Evolutionary conservation across 2,888 invertebrate genomes (phyloP).

Genomic region (Hanleya hanleyi): DNA sequence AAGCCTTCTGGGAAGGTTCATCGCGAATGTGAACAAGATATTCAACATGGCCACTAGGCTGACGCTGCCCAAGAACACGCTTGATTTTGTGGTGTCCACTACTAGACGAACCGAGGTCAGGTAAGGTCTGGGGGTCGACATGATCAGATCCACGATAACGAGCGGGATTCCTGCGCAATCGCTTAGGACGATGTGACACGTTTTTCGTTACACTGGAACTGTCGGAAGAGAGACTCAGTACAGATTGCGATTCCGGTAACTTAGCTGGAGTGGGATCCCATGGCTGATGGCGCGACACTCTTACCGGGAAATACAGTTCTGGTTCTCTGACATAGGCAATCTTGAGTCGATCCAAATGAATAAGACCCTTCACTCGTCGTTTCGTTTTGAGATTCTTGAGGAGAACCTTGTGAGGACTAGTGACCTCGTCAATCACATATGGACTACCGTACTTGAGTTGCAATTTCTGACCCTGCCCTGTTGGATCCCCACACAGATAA

Average conservation of each 20-base stretch:
- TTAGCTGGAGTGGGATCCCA: too few relatives aligned
- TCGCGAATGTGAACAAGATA: constrained; percentile 31
- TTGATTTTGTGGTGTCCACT: constrained; percentile 18
- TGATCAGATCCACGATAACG: neutral
- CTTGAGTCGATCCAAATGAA: constrained; percentile 39
- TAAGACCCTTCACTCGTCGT: constrained; percentile 17
- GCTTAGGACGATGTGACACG: neutral
- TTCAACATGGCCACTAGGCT: constrained; percentile 22
- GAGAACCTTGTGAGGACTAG: constrained; percentile 30
- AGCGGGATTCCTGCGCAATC: neutral
- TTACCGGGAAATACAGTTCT: constrained; percentile 17
- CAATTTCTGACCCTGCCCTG: constrained; percentile 32
- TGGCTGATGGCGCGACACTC: too few relatives aligned
- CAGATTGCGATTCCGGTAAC: too few relatives aligned
- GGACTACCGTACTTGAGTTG: constrained; percentile 32
- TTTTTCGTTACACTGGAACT: too few relatives aligned
- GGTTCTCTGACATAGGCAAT: constrained; percentile 35
- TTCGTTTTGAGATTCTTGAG: constrained; percentile 16
- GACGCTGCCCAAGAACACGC: constrained; percentile 29
- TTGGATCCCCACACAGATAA: constrained; percentile 27
- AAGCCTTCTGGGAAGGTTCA: constrained; percentile 31
- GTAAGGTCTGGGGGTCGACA: neutral
- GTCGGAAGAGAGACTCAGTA: too few relatives aligned
- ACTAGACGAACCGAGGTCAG: neutral
- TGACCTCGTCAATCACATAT: constrained; percentile 29